phyloP scores from a whole-genome alignment of 1,140 invertebrate species.

The Maconellicoccus hirsutus region DNA sequence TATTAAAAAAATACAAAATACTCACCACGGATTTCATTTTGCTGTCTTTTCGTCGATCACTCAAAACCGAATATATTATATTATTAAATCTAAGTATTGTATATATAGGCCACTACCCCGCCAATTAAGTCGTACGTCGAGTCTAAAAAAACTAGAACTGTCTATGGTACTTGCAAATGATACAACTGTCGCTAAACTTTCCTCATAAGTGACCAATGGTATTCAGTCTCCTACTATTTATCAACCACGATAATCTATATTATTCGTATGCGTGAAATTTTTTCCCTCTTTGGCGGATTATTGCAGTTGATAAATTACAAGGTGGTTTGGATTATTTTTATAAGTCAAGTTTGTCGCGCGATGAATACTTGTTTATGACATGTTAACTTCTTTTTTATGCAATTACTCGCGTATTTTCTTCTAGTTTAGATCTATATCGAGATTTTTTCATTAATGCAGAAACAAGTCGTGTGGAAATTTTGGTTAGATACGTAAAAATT shows the following conservation, averaged over 20 bases:
- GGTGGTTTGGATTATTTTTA: not conserved
- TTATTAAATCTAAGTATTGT: not conserved
- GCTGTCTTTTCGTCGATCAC: not conserved
- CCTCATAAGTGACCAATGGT: conserved; percentile 11
- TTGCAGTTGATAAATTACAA: not conserved
- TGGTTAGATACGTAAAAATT: no score
- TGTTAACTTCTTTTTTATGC: no score
- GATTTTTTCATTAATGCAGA: no score
- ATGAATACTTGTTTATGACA: no score
- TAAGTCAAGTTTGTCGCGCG: not conserved
- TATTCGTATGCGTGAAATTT: not conserved
- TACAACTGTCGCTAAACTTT: conserved; percentile 17
- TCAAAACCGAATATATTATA: not conserved
- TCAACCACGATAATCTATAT: not conserved
- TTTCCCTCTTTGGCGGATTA: not conserved
- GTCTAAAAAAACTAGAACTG: conserved; percentile 5
- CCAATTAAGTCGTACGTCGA: conserved; percentile 6
- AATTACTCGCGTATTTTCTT: no score
- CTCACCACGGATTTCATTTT: conserved; percentile 9
- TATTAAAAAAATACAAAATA: no score
- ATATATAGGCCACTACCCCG: conserved; percentile 12
- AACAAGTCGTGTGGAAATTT: no score
- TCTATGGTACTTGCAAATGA: conserved; percentile 12
- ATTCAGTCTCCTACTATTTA: conserved; percentile 6
- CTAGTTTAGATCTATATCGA: no score